Percentiles rank a stretch among this genome's conserved stretches.
Evolutionary conservation across 2,797 vertebrate genomes (phyloP).

Genomic region (Acanthornis magna): DNA sequence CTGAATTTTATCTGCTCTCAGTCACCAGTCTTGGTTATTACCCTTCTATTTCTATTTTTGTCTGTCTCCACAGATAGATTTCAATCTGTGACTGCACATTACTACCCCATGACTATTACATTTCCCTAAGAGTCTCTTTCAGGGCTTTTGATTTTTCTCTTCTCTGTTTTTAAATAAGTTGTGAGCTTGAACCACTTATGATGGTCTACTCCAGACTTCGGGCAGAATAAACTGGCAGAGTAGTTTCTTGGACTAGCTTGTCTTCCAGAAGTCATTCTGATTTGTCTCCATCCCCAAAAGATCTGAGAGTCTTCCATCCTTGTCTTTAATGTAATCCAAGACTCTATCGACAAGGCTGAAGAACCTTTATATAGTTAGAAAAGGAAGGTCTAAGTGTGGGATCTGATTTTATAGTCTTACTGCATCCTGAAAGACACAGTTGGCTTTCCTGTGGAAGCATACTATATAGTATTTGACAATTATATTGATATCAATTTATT

Average conservation of each 20-base stretch:
- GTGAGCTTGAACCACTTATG: accelerated
- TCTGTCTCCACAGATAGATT: background rate
- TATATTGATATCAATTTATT: background rate
- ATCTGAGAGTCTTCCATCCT: background rate
- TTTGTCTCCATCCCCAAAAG: background rate
- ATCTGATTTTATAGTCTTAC: background rate
- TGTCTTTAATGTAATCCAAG: background rate
- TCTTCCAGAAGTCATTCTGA: background rate
- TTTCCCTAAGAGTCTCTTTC: background rate
- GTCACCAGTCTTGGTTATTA: background rate
- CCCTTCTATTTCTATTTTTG: background rate
- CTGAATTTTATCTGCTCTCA: background rate
- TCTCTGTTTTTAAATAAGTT: background rate
- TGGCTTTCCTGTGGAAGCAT: background rate
- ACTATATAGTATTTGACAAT: background rate
- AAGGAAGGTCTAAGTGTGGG: background rate
- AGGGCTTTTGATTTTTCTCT: background rate
- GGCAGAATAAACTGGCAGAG: background rate
- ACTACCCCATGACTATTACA: background rate
- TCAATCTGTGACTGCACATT: background rate
- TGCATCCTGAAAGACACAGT: background rate
- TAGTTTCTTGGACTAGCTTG: background rate
- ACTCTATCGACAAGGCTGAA: background rate
- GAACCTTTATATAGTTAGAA: background rate
- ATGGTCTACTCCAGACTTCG: background rate